Base-by-base conservation (phyloP, 2,797 vertebrate species). In the Hippocampus kuda region DNA sequence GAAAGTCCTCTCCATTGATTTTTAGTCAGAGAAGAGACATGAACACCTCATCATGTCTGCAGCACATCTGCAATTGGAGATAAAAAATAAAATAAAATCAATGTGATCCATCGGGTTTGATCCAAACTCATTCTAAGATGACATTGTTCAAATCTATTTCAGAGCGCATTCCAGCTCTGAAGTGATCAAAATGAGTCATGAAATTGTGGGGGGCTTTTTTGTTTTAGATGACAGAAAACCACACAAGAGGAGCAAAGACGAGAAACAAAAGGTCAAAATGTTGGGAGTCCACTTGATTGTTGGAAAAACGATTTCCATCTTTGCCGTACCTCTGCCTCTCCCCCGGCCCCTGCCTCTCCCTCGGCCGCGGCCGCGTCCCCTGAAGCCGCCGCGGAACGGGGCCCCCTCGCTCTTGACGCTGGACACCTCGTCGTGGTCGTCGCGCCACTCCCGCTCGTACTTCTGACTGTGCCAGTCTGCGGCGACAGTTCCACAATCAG, bases 321-420 rank as follows among this genome's bases (percentile, higher is more conserved):
- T 51, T 9, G 2, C 22, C 51, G 91, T 91, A 73, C 96, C 95
- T 92, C 96, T 5, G n/a, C 70, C 70, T 41, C 70, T 79, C 66
- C 95, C 95, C 2, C 96, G 88, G 4, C 96, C 95, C 2, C 96
- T 88, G 8, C 96, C 95, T 66, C 96, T 78, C 68, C 95, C 96
- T 2, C 96, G 86, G 7, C 96, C 96, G 0, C 96, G 90, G 9
- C 95, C 94, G 0, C 96, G 89, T 42, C 95, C 96, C 75, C 97
- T 91, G 89, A 94, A 97, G n/a, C 93, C 92, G 20, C 93, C 94
- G 18, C 96, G 91, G 75, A 96, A 94, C 0, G 95, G 93, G 12
- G 94, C 91, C 22, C 96, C 96, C 83, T 98, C 97, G 3, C 97
- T 98, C 89, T 98, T 98, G 86, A 98, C 95, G 0, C 95, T 98